These are phyloP conservation scores for Apis dorsata DNA, from an alignment of 1,140 invertebrate genomes.

Conservation along the genomic window DNA sequence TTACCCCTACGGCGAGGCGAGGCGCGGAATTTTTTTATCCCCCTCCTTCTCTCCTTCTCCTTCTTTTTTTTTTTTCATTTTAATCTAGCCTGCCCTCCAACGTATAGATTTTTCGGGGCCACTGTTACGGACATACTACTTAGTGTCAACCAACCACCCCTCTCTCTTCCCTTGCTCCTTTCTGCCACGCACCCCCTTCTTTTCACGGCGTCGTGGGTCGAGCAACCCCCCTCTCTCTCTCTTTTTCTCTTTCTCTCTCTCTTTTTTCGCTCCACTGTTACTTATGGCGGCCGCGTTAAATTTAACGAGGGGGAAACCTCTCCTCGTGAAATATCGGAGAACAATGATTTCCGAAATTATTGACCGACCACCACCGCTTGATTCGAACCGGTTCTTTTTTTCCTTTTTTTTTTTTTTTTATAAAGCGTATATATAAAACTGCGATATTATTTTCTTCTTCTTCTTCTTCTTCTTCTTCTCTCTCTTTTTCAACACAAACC, in stretches of 20 bases:
- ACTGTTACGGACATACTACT: slow-evolving; percentile 63
- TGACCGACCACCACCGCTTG: not conserved
- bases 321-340: slow-evolving; percentile 46
- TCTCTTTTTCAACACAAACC: too few species aligned
- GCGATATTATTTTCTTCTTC: not conserved
- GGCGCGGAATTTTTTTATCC: slow-evolving; percentile 40
- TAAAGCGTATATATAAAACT: not conserved
- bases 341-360: slow-evolving; percentile 52
- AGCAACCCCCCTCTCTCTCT: slow-evolving; percentile 5
- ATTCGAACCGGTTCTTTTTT: slow-evolving; percentile 15
- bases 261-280: slow-evolving; percentile 50
- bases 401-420: not conserved
- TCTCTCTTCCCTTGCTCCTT: slow-evolving; percentile 31
- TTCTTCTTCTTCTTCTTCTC: too few species aligned
- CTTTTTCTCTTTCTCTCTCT: slow-evolving; percentile 29
- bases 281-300: slow-evolving; percentile 60
- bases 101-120: slow-evolving; percentile 66
- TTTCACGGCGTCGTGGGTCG: slow-evolving; percentile 43
- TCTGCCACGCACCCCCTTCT: slow-evolving; percentile 50
- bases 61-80: slow-evolving; percentile 37
- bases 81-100: slow-evolving; percentile 56
- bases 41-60: not conserved
- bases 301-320: slow-evolving; percentile 62
- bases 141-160: slow-evolving; percentile 56
- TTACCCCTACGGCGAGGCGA: slow-evolving; percentile 44